Evolutionary conservation across 2,797 vertebrate species (phyloP), one percentile per base, ranked within the genome.

Genomic region (Sebastes melanostomus): DNA sequence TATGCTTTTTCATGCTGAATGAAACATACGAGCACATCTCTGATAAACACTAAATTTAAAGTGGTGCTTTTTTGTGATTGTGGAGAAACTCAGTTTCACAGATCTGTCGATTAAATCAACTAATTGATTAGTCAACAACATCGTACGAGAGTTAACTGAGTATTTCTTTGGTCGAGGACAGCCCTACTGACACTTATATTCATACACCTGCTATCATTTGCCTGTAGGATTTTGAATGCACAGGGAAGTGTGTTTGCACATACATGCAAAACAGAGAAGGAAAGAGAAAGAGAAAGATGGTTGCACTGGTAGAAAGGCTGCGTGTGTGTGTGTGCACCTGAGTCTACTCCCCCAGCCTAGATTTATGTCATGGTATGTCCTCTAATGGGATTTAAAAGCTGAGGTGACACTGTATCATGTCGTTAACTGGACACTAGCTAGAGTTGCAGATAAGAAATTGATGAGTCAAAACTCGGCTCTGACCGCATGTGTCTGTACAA

Each of bases 151-250:
- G 42, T 46, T 46, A 1, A 46, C 42, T 46, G 42, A 46, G 42
- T 18, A 46, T 46, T 46, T 46, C 16, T 46, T 18, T 46, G 42
- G 42, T 18, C 7, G 42, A 46, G 42, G 42, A 46, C 42, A 46
- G 46, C 18, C 46, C 16, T 20, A 50, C 46, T 50, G 7, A 50
- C 46, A 50, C 46, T 71, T 6, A 61, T 42, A 88, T 73, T 79
- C 36, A 69, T 50, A 69, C 63, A 79, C 62, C 81, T 76, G 74
- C 72, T 71, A 36, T 66, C 66, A 54, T 50, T 30, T 72, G 24
- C n/a, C 42, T 78, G 20, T 52, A 22, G 70, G 38, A 8, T 32
- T 56, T 18, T 55, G 22, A 66, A 54, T 50, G 38, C 32, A 72
- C 3, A 7, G 12, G 6, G 42, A 18, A 10, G 8, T 22, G 9